Conservation (phyloP, 2,888 invertebrate genomes). For the Drosophila eohydei region DNA sequence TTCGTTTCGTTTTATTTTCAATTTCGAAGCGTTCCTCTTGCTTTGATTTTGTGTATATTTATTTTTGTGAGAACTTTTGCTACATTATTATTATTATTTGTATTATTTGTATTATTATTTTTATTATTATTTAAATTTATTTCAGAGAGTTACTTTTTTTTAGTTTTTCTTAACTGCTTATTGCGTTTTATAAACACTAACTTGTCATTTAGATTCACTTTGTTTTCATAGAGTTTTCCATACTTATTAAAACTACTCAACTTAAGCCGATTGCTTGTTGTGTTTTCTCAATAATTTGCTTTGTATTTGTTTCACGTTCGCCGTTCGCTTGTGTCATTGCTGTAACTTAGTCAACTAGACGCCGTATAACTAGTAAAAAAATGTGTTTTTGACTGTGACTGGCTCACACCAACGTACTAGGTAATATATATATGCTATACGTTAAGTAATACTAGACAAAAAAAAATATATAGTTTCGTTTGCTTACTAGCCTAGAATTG, state of each 20-base stretch:
- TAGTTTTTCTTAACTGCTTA: slow-evolving; percentile 52
- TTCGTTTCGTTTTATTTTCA: slow-evolving; percentile 32
- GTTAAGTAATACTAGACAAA: slow-evolving; percentile 70
- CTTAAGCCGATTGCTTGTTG: slow-evolving; percentile 55
- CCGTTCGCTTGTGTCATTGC: slow-evolving; percentile 17
- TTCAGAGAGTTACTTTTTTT: slow-evolving; percentile 24
- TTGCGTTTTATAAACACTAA: slow-evolving; percentile 79
- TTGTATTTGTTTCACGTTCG: background rate
- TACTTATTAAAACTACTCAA: slow-evolving; percentile 75
- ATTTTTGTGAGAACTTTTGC: slow-evolving; percentile 67
- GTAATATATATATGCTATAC: slow-evolving; percentile 59
- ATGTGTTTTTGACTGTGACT: slow-evolving; percentile 56
- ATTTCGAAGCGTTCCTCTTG: slow-evolving; percentile 39
- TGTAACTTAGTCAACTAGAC: slow-evolving; percentile 49
- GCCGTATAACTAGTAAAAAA: slow-evolving; percentile 63
- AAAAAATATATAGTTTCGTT: slow-evolving; percentile 60
- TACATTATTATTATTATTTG: slow-evolving; percentile 43
- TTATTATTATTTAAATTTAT: slow-evolving; percentile 30
- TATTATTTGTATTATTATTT: slow-evolving; percentile 21
- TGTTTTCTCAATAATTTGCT: slow-evolving; percentile 21
- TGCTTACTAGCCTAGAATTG: slow-evolving; percentile 70
- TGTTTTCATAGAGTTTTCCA: slow-evolving; percentile 24
- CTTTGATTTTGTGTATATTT: slow-evolving; percentile 16
- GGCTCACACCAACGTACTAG: slow-evolving; percentile 65
- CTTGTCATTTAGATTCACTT: slow-evolving; percentile 25